Evolutionary conservation across 2,797 vertebrate species (phyloP).

Genomic region (Kryptopterus vitreolus): DNA sequence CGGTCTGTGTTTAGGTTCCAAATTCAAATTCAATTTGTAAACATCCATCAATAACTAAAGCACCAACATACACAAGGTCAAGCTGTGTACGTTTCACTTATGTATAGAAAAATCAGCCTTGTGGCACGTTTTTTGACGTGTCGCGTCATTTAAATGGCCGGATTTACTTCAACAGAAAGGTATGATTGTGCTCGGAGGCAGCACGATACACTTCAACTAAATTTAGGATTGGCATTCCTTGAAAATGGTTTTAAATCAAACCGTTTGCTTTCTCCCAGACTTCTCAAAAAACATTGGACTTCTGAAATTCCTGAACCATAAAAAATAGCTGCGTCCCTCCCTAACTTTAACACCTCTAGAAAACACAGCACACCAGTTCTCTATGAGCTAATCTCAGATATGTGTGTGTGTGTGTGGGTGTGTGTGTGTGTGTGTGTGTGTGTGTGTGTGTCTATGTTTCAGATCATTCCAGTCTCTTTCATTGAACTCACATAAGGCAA

Average conservation of each 20-base stretch:
- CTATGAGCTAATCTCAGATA: conserved; percentile 53
- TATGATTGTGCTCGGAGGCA: conserved; percentile 26
- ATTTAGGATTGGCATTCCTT: conserved; percentile 50
- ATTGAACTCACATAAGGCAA: conserved; percentile 85
- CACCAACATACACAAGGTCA: neutral
- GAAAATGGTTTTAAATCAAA: conserved; percentile 58
- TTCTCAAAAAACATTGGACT: conserved; percentile 77
- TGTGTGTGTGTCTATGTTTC: conserved; percentile 72
- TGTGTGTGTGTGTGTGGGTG: conserved; percentile 52
- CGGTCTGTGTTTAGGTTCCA: neutral
- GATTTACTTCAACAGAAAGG: conserved; percentile 41
- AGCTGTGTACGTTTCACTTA: neutral
- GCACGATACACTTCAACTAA: conserved; percentile 29
- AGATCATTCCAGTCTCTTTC: conserved; percentile 87
- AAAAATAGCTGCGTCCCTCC: conserved; percentile 60
- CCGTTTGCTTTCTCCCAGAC: conserved; percentile 64
- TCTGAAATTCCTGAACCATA: conserved; percentile 73
- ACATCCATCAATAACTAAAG: neutral
- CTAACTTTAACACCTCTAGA: conserved; percentile 62
- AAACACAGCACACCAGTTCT: conserved; percentile 57
- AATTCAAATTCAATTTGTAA: conserved; percentile 6
- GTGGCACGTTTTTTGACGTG: neutral
- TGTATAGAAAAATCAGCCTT: neutral
- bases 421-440: conserved; percentile 68
- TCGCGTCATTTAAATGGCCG: conserved; percentile 23